A percentile compares a stretch with the other conserved stretches of the same genome.
Evolutionary conservation across 2,888 invertebrate genomes (phyloP).

Genomic region (Epinotia nisella): DNA sequence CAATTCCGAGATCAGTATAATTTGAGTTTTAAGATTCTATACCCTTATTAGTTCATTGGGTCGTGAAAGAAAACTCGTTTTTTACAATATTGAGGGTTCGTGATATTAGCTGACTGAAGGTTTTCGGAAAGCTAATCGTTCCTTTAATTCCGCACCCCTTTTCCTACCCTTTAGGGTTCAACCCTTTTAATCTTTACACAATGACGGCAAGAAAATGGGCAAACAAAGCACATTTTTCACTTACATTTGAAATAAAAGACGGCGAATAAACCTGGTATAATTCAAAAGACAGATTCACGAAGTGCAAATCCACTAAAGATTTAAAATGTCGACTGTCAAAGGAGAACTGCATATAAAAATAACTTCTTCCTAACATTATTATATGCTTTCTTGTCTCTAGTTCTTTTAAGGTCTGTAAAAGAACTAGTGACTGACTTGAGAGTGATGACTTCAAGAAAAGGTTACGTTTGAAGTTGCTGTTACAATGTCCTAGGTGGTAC

Average conservation of each 20-base stretch:
- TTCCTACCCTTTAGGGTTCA: constrained; percentile 11
- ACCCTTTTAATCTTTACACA: constrained; percentile 39
- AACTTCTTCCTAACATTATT: neutral
- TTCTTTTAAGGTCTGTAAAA: neutral
- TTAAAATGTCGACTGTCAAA: neutral
- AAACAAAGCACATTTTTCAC: constrained; percentile 39
- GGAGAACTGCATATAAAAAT: neutral
- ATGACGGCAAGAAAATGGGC: constrained; percentile 37
- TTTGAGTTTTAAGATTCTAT: neutral
- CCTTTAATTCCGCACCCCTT: constrained; percentile 35
- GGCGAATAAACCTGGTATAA: neutral
- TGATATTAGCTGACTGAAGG: constrained; percentile 33
- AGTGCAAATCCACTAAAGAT: neutral
- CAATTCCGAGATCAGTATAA: neutral
- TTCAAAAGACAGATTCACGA: neutral
- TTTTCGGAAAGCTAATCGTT: constrained; percentile 37
- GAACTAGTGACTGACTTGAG: no score
- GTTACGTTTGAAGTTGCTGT: neutral
- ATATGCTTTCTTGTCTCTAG: neutral
- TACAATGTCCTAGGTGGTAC: no score
- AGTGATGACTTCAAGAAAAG: neutral
- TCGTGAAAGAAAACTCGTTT: constrained; percentile 6
- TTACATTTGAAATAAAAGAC: constrained; percentile 27
- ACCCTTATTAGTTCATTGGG: neutral
- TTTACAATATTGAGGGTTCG: constrained; percentile 14